phyloP scores from a whole-genome alignment of 2,113 vertebrate species.

The Mobula birostris region DNA sequence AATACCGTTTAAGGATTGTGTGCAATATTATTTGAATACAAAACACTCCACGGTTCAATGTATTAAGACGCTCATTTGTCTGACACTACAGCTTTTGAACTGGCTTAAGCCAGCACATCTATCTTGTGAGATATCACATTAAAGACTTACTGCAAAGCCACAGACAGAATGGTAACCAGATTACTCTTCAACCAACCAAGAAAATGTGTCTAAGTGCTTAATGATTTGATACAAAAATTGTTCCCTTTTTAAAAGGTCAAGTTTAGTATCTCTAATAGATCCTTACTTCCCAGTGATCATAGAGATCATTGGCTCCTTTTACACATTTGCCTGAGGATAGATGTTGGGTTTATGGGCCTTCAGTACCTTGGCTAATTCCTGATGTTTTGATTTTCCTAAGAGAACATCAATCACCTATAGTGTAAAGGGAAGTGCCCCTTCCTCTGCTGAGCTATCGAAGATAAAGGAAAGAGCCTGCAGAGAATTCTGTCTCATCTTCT shows the following conservation, averaged over 20 bases:
- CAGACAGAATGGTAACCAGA: background rate
- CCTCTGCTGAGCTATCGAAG: background rate
- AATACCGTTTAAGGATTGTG: background rate
- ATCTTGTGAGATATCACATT: background rate
- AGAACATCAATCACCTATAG: background rate
- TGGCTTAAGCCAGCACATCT: background rate
- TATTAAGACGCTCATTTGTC: background rate
- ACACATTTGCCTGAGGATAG: background rate
- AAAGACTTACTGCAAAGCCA: background rate
- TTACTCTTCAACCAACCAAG: background rate
- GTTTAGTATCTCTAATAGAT: background rate
- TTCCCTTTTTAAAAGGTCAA: background rate
- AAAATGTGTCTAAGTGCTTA: background rate
- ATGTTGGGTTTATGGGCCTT: background rate
- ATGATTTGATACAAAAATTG: background rate
- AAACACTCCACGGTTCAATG: background rate
- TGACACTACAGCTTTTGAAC: background rate
- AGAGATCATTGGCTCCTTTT: background rate
- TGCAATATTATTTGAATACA: background rate
- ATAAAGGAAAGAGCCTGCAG: background rate
- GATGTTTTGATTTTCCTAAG: background rate
- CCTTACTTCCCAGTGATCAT: background rate
- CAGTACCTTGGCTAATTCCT: background rate
- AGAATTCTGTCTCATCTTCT: background rate
- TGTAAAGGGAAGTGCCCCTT: background rate